Evolutionary conservation across 2,797 vertebrate species (phyloP).

Genomic region (Coendou prehensilis): DNA sequence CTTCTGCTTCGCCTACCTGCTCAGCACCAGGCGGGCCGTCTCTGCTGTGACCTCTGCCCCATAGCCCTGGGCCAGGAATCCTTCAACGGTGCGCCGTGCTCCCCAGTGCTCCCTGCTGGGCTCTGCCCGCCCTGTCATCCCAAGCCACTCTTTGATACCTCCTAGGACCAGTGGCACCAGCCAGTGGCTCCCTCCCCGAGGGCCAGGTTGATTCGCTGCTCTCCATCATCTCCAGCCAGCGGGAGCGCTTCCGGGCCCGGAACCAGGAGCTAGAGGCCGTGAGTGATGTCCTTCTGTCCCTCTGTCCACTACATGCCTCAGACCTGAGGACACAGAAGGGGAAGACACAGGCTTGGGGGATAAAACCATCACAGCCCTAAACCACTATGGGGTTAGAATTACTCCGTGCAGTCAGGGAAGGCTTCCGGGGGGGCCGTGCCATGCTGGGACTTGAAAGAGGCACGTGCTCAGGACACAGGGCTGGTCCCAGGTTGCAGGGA

Average conservation of each 20-base stretch:
- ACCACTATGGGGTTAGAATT: not conserved
- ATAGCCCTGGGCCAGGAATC: not conserved
- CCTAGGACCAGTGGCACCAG: slow-evolving; percentile 81
- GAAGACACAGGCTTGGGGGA: not conserved
- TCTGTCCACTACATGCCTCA: not conserved
- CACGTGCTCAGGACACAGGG: not conserved
- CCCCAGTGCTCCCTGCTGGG: not conserved
- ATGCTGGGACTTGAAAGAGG: not conserved
- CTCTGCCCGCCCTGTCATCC: not conserved
- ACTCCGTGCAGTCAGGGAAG: not conserved
- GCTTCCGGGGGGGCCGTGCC: slow-evolving; percentile 24
- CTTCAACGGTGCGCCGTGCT: not conserved
- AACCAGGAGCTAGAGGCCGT: slow-evolving; percentile 97
- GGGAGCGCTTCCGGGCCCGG: slow-evolving; percentile 96
- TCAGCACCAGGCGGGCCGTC: not conserved
- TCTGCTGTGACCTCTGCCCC: not conserved
- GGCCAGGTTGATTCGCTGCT: slow-evolving; percentile 97
- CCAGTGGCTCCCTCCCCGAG: slow-evolving; percentile 91
- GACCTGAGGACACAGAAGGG: not conserved
- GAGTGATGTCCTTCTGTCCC: slow-evolving; percentile 62
- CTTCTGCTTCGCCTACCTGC: not conserved
- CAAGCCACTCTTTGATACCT: not conserved
- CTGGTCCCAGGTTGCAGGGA: not conserved
- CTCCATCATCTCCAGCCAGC: slow-evolving; percentile 99
- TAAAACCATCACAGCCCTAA: not conserved